Conservation (phyloP, 2,888 invertebrate species). For the Scotopteryx bipunctaria region DNA sequence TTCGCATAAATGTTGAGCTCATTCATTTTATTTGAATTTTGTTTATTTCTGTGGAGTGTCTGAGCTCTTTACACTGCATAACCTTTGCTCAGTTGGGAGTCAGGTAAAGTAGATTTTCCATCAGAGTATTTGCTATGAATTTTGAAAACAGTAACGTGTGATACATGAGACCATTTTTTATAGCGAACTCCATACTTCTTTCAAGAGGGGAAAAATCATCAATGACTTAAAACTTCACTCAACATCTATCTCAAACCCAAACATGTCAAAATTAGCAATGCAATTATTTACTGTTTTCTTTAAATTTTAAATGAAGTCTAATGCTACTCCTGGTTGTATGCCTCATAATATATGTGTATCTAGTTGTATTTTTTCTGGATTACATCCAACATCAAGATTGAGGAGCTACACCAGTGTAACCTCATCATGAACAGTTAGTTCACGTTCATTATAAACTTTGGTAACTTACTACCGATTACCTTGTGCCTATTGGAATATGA, state of each 20-base stretch:
- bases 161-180: too few relatives aligned
- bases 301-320: conserved; percentile 37
- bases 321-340: conserved; percentile 60
- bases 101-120: too few relatives aligned
- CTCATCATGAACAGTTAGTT: conserved; percentile 4
- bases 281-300: conserved; percentile 2
- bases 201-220: conserved; percentile 5
- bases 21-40: too few relatives aligned
- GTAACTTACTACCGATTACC: background rate
- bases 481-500: too few relatives aligned
- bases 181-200: conserved; percentile 1
- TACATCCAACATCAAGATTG: conserved; percentile 29
- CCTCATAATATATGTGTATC: conserved; percentile 51
- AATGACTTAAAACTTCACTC: conserved; percentile 17
- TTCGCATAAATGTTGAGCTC: too few relatives aligned
- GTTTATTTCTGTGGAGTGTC: too few relatives aligned
- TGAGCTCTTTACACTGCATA: too few relatives aligned
- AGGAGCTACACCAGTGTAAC: background rate
- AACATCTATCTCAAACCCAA: conserved; percentile 30
- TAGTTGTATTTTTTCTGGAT: conserved; percentile 54
- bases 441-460: background rate
- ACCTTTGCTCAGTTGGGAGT: too few relatives aligned
- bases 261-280: conserved; percentile 44
- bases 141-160: background rate
- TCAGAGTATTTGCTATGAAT: too few relatives aligned